Evolutionary conservation across 53 echinoderm and acorn worm species (phyloP).

Genomic region (Paracentrotus lividus): DNA sequence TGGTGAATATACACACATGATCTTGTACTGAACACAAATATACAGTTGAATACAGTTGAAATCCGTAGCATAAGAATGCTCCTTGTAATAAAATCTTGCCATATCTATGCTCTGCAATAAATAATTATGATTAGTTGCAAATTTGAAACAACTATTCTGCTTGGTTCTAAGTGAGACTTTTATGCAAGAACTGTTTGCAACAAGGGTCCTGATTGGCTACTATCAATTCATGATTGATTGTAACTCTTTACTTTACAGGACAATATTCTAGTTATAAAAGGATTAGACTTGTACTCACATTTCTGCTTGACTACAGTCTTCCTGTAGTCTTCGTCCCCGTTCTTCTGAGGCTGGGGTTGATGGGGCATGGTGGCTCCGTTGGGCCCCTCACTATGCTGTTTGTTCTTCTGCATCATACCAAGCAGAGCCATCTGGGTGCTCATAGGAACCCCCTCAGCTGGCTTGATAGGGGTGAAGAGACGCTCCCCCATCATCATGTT

Average conservation of each 20-base stretch:
- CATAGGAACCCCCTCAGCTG: conserved; percentile 61
- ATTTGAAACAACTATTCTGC: too few relatives aligned
- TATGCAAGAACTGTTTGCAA: too few relatives aligned
- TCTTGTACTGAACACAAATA: too few relatives aligned
- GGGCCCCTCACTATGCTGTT: conserved; percentile 32
- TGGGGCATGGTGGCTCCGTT: background rate
- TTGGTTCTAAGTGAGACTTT: too few relatives aligned
- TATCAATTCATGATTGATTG: too few relatives aligned
- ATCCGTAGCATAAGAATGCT: too few relatives aligned
- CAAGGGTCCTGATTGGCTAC: too few relatives aligned
- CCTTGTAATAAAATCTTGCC: too few relatives aligned
- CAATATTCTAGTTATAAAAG: background rate
- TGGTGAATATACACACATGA: too few relatives aligned
- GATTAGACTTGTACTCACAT: conserved; percentile 65
- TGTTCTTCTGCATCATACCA: conserved; percentile 69
- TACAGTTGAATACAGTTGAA: too few relatives aligned
- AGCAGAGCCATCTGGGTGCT: conserved; percentile 56
- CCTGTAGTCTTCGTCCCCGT: conserved; percentile 70
- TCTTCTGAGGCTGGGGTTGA: conserved; percentile 62
- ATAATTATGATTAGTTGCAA: too few relatives aligned
- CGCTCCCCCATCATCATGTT: conserved; percentile 75
- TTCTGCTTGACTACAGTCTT: conserved; percentile 78
- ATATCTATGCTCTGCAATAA: too few relatives aligned
- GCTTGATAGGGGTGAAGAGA: conserved; percentile 86
- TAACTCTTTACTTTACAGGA: background rate